Percentiles rank a stretch among this genome's conserved stretches.
These are phyloP conservation scores for Austrolebias charrua DNA, from an alignment of 2,797 vertebrate genomes.

Conservation along the genomic window DNA sequence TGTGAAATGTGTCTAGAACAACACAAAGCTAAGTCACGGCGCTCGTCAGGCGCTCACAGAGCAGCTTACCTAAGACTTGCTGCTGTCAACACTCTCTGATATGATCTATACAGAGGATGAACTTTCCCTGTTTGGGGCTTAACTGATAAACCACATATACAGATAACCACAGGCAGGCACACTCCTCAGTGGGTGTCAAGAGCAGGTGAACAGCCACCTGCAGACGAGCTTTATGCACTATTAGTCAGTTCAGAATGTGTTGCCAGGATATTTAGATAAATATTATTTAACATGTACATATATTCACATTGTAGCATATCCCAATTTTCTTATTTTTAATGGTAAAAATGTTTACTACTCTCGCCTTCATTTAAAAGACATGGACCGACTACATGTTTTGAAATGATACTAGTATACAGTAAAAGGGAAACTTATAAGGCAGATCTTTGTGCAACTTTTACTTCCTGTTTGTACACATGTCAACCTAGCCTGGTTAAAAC, in stretches of 20 bases:
- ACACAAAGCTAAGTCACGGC: slow-evolving; percentile 55
- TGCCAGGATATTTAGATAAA: background rate
- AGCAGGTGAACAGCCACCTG: slow-evolving; percentile 75
- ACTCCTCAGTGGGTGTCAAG: slow-evolving; percentile 59
- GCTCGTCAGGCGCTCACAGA: slow-evolving; percentile 57
- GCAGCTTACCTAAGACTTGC: slow-evolving; percentile 73
- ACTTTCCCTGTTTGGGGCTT: slow-evolving; percentile 77
- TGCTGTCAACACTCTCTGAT: slow-evolving; percentile 77
- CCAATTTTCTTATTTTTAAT: background rate
- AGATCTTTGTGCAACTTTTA: background rate
- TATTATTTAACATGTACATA: background rate
- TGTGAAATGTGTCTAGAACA: slow-evolving; percentile 66
- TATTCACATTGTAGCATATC: background rate
- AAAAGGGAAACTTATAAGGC: background rate
- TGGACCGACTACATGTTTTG: background rate
- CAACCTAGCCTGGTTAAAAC: too few relatives aligned
- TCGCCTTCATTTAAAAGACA: background rate
- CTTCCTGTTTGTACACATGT: background rate
- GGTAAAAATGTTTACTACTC: background rate
- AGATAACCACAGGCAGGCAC: slow-evolving; percentile 56
- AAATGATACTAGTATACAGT: too few relatives aligned
- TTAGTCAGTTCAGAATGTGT: slow-evolving; percentile 26
- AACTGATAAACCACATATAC: slow-evolving; percentile 74
- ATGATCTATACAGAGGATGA: slow-evolving; percentile 77
- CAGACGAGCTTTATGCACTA: slow-evolving; percentile 28